phyloP scores from a whole-genome alignment of 2,113 vertebrate species.

The Aegithalos caudatus region DNA sequence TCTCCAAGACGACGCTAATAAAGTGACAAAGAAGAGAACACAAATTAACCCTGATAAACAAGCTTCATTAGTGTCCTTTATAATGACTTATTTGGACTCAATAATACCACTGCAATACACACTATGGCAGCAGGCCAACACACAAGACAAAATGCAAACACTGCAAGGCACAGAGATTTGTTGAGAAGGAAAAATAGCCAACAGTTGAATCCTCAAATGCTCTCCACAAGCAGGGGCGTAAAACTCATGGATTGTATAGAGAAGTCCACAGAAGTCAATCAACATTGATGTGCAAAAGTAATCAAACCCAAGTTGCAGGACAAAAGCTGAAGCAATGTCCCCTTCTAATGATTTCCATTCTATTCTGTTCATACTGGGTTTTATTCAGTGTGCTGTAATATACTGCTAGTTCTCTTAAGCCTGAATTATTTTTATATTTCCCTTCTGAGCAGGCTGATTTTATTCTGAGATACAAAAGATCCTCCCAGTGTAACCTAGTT shows the following conservation, averaged over 20 bases:
- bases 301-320: not conserved
- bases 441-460: not conserved
- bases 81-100: slow-evolving; percentile 4
- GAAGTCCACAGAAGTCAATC: not conserved
- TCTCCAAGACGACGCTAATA: slow-evolving; percentile 92
- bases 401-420: not conserved
- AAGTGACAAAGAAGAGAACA: slow-evolving; percentile 59
- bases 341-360: not conserved
- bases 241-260: not conserved
- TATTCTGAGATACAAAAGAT: not conserved
- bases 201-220: not conserved
- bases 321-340: not conserved
- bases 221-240: not conserved
- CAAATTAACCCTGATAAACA: slow-evolving; percentile 46
- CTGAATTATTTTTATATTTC: not conserved
- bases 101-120: not conserved
- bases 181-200: not conserved
- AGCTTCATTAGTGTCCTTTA: slow-evolving; percentile 11
- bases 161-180: not conserved
- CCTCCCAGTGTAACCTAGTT: slow-evolving; percentile 7
- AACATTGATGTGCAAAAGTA: not conserved
- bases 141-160: not conserved
- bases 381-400: not conserved
- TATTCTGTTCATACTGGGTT: not conserved
- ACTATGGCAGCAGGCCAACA: not conserved